Conservation (phyloP, 2,888 invertebrate genomes). For the Thymelicus acteon region DNA sequence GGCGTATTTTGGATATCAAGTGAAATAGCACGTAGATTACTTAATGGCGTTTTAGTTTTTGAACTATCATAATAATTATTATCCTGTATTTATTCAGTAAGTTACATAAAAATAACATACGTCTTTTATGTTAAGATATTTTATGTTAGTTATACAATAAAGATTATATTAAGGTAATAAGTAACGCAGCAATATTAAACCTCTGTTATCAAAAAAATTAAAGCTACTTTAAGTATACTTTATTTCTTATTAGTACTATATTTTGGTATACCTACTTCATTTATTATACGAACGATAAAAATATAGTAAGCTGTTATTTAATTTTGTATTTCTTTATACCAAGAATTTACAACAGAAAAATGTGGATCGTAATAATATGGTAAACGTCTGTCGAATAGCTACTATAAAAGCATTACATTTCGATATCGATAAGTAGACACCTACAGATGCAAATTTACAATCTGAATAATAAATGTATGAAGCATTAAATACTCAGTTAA, state of each 20-base stretch:
- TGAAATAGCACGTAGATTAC: no score
- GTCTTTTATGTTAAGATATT: background rate
- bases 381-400: slow-evolving; percentile 1
- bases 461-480: slow-evolving; percentile 38
- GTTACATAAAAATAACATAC: no score
- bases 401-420: slow-evolving; percentile 17
- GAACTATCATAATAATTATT: no score
- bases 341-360: slow-evolving; percentile 18
- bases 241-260: background rate
- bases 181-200: background rate
- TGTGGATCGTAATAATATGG: slow-evolving; percentile 13
- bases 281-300: slow-evolving; percentile 10
- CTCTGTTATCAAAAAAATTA: slow-evolving; percentile 1
- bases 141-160: background rate
- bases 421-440: slow-evolving; percentile 20
- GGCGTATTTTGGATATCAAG: no score
- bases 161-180: background rate
- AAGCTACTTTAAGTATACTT: slow-evolving; percentile 2
- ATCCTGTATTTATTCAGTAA: no score
- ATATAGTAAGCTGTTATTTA: slow-evolving; percentile 24
- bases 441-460: slow-evolving; percentile 38
- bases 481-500: slow-evolving; percentile 50
- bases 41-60: no score
- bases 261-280: no score
- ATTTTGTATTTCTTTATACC: slow-evolving; percentile 27